A percentile compares a stretch with the other conserved stretches of the same genome.
Evolutionary conservation across 1,140 invertebrate species (phyloP).

Genomic region (Hyles euphorbiae): DNA sequence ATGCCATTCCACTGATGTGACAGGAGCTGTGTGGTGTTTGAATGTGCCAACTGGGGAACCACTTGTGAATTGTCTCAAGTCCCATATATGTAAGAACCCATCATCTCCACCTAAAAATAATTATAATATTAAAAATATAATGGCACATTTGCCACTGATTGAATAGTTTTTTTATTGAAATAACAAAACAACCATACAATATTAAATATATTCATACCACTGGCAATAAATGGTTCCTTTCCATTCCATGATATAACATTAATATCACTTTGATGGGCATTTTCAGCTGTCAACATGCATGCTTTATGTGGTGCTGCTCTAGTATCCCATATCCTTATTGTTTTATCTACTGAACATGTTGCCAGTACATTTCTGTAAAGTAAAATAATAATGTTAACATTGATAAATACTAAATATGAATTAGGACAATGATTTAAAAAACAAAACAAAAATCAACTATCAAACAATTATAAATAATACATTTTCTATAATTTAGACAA

Average conservation of each 20-base stretch:
- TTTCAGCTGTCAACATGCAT: conserved; percentile 91
- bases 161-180: not conserved
- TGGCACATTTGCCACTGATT: no score
- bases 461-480: no score
- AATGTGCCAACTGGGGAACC: conserved; percentile 91
- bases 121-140: not conserved
- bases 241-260: conserved; percentile 99
- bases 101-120: conserved; percentile 91
- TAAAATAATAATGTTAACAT: not conserved
- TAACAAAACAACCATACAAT: not conserved
- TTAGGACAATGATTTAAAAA: no score
- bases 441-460: no score
- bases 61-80: conserved; percentile 91
- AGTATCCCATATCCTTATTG: conserved; percentile 93
- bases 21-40: conserved; percentile 93
- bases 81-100: conserved; percentile 96
- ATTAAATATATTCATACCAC: conserved; percentile 72
- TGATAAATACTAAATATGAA: no score
- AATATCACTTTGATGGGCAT: conserved; percentile 94
- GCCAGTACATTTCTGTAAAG: conserved; percentile 86
- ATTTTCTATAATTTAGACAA: no score
- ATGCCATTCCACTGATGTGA: conserved; percentile 98
- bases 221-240: conserved; percentile 92
- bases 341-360: conserved; percentile 96
- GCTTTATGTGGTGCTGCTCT: conserved; percentile 89